Conservation (phyloP, 2,797 vertebrate genomes). For the Cyclopterus lumpus region DNA sequence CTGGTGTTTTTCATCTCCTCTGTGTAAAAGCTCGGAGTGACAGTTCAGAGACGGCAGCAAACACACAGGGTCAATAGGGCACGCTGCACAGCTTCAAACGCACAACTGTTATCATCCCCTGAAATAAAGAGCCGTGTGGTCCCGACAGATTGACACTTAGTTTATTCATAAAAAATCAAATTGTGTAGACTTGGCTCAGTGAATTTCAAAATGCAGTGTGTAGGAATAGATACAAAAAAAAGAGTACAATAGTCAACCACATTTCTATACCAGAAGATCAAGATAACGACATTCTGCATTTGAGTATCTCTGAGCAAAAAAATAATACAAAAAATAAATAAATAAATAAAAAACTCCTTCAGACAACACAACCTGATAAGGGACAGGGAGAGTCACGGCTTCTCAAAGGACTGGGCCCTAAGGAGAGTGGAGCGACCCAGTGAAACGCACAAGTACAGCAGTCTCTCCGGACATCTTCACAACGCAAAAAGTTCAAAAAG, state of each 20-base stretch:
- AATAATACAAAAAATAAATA: conserved; percentile 29
- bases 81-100: conserved; percentile 28
- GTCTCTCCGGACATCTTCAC: conserved; percentile 67
- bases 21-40: conserved; percentile 17
- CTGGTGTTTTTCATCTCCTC: conserved; percentile 38
- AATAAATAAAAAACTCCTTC: conserved; percentile 48
- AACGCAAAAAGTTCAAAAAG: conserved; percentile 84
- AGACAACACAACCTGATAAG: conserved; percentile 82
- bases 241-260: conserved; percentile 83
- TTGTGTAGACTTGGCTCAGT: conserved; percentile 80
- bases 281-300: conserved; percentile 78
- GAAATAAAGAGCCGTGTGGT: conserved; percentile 39
- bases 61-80: not conserved
- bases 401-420: conserved; percentile 67
- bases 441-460: conserved; percentile 66
- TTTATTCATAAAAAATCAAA: conserved; percentile 87
- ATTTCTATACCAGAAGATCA: conserved; percentile 79
- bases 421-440: conserved; percentile 60
- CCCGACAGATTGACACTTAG: conserved; percentile 67
- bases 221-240: conserved; percentile 86
- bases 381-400: conserved; percentile 49
- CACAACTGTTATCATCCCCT: conserved; percentile 12
- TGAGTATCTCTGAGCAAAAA: conserved; percentile 67
- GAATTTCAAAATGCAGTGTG: conserved; percentile 81
- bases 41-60: conserved; percentile 4